Conservation (phyloP, 2,888 invertebrate species). For the Acronicta aceris region DNA sequence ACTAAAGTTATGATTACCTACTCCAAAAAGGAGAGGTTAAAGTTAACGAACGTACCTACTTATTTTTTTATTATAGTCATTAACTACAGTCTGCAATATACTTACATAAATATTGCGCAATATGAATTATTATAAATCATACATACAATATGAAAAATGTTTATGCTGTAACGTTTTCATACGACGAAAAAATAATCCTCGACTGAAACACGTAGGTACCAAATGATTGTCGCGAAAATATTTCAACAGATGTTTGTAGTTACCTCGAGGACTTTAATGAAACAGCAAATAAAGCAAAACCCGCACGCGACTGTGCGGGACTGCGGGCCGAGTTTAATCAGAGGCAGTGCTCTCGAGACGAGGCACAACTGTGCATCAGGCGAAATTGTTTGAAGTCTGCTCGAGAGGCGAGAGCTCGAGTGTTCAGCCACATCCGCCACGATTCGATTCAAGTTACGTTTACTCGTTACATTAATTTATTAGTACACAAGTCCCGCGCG, state of each 20-base stretch:
- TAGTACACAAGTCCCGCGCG: constrained; percentile 30
- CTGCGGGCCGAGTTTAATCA: constrained; percentile 76
- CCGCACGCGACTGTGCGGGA: constrained; percentile 50
- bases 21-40: background rate
- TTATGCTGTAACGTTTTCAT: constrained; percentile 7
- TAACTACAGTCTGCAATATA: too few species aligned
- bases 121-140: too few species aligned
- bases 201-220: constrained; percentile 15
- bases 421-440: constrained; percentile 30
- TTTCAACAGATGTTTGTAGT: constrained; percentile 41
- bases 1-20: constrained; percentile 20
- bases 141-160: too few species aligned
- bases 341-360: constrained; percentile 73
- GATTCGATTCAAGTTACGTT: constrained; percentile 40
- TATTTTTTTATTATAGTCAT: background rate
- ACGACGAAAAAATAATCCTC: constrained; percentile 26
- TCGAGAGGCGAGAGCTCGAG: constrained; percentile 64
- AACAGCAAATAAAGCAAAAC: constrained; percentile 69
- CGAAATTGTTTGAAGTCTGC: constrained; percentile 76
- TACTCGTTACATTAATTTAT: constrained; percentile 49
- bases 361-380: constrained; percentile 69
- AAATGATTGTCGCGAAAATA: constrained; percentile 39
- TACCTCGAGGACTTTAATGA: constrained; percentile 55
- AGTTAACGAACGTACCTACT: too few species aligned
- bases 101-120: too few species aligned